Evolutionary conservation across 2,113 vertebrate species (phyloP).

Genomic region (Potamarius usumacintae): DNA sequence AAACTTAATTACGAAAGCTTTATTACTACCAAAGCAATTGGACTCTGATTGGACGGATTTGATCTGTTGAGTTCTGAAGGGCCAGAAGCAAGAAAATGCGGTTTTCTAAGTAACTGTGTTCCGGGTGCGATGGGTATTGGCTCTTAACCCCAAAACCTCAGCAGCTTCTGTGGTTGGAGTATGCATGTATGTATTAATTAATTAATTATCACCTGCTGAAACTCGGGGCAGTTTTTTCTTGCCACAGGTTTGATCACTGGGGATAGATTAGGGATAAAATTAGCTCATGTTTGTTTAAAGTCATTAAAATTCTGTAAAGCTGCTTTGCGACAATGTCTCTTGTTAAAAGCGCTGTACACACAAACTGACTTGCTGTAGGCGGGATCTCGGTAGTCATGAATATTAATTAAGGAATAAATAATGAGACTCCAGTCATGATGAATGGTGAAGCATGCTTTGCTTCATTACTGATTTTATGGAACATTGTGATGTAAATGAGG

Average conservation of each 20-base stretch:
- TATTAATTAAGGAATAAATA: background rate
- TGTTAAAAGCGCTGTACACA: too few relatives aligned
- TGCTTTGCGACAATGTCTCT: too few relatives aligned
- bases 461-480: background rate
- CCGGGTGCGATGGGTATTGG: conserved; percentile 9
- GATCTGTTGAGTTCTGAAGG: conserved; percentile 25
- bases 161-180: background rate
- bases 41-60: conserved; percentile 35
- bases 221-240: too few relatives aligned
- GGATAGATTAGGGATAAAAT: too few relatives aligned
- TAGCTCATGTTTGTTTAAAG: too few relatives aligned
- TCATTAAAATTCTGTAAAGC: too few relatives aligned
- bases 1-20: conserved; percentile 44
- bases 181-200: background rate
- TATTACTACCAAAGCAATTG: conserved; percentile 58
- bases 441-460: background rate
- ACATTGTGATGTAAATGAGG: background rate
- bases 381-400: background rate
- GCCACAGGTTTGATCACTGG: too few relatives aligned
- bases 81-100: background rate
- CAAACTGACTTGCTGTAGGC: background rate
- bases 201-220: background rate
- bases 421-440: background rate
- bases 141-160: conserved; percentile 23
- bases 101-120: background rate